Base-by-base conservation (phyloP, 1,140 invertebrate species). In the Drosophila takahashii region DNA sequence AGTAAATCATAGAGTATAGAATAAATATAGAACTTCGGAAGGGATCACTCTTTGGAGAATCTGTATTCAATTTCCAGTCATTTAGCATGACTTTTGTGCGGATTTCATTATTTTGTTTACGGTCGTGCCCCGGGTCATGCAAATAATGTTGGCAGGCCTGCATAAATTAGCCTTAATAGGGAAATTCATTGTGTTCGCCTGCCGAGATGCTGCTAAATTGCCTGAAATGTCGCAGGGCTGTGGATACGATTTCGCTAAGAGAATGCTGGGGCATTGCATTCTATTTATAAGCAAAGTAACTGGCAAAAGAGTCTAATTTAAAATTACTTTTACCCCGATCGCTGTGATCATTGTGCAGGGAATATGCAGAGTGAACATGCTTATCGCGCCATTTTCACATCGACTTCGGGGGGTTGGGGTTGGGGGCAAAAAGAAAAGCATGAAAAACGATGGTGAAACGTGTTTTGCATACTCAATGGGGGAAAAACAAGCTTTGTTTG, bases 81-180 rank as follows among this genome's bases (percentile, higher is more conserved):
- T 54, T 32, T 32, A 15, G 27, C 9, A 36, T 34, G 37, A 26
- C 44, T 54, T 54, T 50, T 54, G 34, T 52, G 37, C 39, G 22
- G 54, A 22, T 44, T 56, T 51, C 59, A 52, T 74, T 62, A 74
- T 50, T 74, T 74, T 73, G 37, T 60, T 71, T 41, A 41, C 57
- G 18, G 26, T 59, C 41, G 41, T 60, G 39, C 37, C 37, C 36
- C 53, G 52, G 61, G 57, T 70, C 66, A 70, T 70, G 42, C 50
- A 66, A 79, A 59, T 75, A 79, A 59, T 75, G 22, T 47, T 56
- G 45, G 77, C 59, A 42, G 65, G 52, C 57, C 61, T 56, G 70
- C 80, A 84, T 79, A 85, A 85, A 85, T 85, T 85, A 85, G 66
- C 41, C 59, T 85, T 85, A 85, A 85, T 85, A 67, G 81, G 58